Conservation (phyloP, 2,888 invertebrate species). For the Dysmachus trigonus region DNA sequence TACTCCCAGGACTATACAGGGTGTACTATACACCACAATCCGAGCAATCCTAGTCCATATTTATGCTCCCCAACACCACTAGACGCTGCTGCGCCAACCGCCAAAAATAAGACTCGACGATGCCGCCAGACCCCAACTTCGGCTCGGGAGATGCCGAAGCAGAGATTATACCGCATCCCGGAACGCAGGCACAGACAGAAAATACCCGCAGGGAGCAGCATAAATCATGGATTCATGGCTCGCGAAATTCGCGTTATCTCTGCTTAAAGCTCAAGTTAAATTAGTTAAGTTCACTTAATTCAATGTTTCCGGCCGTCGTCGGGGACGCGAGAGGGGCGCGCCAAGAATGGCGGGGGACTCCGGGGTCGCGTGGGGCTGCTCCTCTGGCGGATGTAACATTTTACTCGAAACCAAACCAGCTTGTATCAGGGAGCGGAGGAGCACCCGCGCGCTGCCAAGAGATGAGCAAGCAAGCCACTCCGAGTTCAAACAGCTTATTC, state of each 20-base stretch:
- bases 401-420: conserved; percentile 3
- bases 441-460: neutral
- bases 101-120: neutral
- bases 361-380: neutral
- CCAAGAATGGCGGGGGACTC: neutral
- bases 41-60: neutral
- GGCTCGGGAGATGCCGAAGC: neutral
- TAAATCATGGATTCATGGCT: conserved; percentile 43
- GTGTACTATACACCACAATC: neutral
- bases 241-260: conserved; percentile 46
- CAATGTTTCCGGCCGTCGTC: conserved; percentile 43
- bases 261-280: conserved; percentile 46
- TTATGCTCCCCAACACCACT: neutral
- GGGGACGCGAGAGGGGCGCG: neutral
- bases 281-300: conserved; percentile 48
- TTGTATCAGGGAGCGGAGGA: neutral
- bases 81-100: neutral
- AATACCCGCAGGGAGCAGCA: conserved; percentile 25
- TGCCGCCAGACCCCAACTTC: neutral
- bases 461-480: neutral
- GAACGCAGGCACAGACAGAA: conserved; percentile 19
- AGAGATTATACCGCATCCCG: neutral
- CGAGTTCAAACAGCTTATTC: neutral
- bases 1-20: no score
- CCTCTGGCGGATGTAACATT: conserved; percentile 18